Base-by-base conservation (phyloP, 2,888 invertebrate genomes). In the Dexiosoma caninum region DNA sequence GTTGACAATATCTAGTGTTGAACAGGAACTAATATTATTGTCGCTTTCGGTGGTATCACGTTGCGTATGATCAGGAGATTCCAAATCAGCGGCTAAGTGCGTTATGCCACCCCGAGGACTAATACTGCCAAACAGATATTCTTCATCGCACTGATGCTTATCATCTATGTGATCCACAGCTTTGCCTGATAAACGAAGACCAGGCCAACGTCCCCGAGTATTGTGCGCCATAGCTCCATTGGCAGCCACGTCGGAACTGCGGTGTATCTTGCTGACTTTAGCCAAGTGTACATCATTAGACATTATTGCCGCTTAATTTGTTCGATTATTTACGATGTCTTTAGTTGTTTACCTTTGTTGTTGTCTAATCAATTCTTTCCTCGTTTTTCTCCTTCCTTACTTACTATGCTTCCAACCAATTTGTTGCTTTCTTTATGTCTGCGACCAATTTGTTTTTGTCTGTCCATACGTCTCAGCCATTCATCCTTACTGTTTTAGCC, bases 1-100 rank as follows among this genome's bases (percentile, higher is more conserved):
- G 83, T 89, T 89, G 84, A 88, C 89, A 83, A 89, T 89, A 79
- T 89, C 89, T 82, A 89, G 81, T 30, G 89, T 89, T 49, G 89
- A 89, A 82, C 90, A 90, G 79, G 90, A 90, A 84, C 90, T 90
- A 30, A 89, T 90, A 78, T 89, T 89, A 82, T 90, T 89, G 83
- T 89, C 89, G 72, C 89, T 89, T 69, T 89, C 89, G 4, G 87
- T 89, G 30, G 86, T 89, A 66, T 89, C 89, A 16, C 88, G 88
- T 67, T 88, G 88, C 0, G 86, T 86, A 51, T 86, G 85, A 72
- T 88, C 88, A 6, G 87, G 86, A 0, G 87, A 87, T 37, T 88
- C 88, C 32, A 84, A 70, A 21, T 85, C 86, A 32, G 74, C 66
- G n/a, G 83, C 16, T 12, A 67, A 77, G 27, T 72, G 79, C 7